Conservation (phyloP, 2,113 vertebrate genomes). For the Tragelaphus strepsiceros region DNA sequence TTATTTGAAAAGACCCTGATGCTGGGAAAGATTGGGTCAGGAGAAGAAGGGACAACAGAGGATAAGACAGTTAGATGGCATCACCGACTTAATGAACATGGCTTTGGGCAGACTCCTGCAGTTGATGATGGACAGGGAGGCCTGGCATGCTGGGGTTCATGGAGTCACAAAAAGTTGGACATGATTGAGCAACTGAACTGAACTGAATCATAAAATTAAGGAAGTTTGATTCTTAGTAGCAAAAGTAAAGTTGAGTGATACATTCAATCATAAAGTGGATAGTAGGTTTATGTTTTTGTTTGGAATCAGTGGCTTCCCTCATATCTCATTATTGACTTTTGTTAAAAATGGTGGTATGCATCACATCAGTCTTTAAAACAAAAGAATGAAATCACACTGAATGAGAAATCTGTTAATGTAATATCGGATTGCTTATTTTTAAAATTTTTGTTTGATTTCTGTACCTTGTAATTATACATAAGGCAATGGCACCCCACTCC, state of each 20-base stretch:
- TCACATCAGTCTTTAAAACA: neutral
- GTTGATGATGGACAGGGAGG: too few relatives aligned
- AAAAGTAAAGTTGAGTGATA: neutral
- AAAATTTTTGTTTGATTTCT: neutral
- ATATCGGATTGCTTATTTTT: neutral
- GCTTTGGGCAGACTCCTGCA: too few relatives aligned
- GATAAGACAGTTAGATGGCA: too few relatives aligned
- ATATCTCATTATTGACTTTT: neutral
- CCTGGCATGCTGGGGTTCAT: too few relatives aligned
- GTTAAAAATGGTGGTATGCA: neutral
- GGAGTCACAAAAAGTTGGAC: too few relatives aligned
- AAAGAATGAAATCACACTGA: neutral
- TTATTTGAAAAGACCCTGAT: too few relatives aligned
- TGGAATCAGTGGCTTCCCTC: neutral
- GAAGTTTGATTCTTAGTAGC: neutral
- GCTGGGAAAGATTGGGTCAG: too few relatives aligned
- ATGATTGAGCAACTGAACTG: too few relatives aligned
- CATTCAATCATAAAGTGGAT: neutral
- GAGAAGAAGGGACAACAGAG: too few relatives aligned
- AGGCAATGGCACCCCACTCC: too few relatives aligned
- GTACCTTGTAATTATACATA: neutral
- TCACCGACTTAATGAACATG: too few relatives aligned
- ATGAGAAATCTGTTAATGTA: neutral
- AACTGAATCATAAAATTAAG: neutral
- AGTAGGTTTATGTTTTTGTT: neutral